Base-by-base conservation (phyloP, 2,888 invertebrate genomes). In the Petrolisthes cinctipes region DNA sequence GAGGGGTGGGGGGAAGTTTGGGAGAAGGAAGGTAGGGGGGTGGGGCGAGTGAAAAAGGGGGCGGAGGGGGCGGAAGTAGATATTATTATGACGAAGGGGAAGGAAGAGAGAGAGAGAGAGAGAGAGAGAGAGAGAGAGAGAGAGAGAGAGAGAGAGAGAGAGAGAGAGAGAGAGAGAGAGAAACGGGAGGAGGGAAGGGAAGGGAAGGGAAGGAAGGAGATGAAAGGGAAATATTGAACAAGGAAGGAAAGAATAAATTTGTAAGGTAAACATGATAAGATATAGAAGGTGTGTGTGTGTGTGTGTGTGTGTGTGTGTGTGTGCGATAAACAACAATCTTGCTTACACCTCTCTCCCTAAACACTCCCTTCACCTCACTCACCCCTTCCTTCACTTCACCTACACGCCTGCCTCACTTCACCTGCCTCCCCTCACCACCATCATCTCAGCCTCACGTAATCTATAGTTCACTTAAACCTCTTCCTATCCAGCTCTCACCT, bases 101-200 rank as follows among this genome's bases (percentile, higher is more conserved):
- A 54, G 56, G 53, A 54, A n/a, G 53, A n/a, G 79, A 79, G 79
- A 17, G 51, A 37, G 23, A 17, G 79, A 54, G 56, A 53, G 61
- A 51, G 81, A 37, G 54, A 54, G 73, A 37, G 7, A n/a, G 56
- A 23, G 53, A 53, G 73, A 68, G 54, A 20, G 56, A 54, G 23
- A 54, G 56, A 79, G 79, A n/a, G 53, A n/a, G 79, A 79, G 79
- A 17, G 51, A 37, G 23, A 17, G 79, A 54, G 56, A 53, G 61
- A 51, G 81, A 37, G 54, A 54, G 73, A 37, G 7, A n/a, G 56
- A 23, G 53, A 53, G 73, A 68, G 54, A 20, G 56, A 54, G 23
- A 54, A 56, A 7, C n/a, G 73, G 66, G 53, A 73, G 73, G 76
- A 57, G 73, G 57, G 37, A 66, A 61, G 76, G 76, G 37, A 37